Percentiles rank a stretch among this genome's conserved stretches.
phyloP scores from a whole-genome alignment of 2,113 vertebrate genomes.

The Laticauda colubrina region DNA sequence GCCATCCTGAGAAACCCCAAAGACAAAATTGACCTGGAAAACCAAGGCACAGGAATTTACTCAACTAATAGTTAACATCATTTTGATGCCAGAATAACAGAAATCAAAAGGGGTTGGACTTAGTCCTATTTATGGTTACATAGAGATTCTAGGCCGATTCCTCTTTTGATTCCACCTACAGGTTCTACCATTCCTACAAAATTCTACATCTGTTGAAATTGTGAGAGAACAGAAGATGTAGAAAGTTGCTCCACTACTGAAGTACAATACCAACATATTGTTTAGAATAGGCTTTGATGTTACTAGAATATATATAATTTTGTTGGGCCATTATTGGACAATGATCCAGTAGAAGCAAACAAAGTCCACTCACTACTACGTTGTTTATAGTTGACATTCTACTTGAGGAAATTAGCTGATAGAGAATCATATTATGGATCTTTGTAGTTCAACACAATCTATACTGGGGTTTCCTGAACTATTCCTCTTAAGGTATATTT shows the following conservation, averaged over 20 bases:
- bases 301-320: not conserved
- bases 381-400: not conserved
- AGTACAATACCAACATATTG: not conserved
- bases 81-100: not conserved
- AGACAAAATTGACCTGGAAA: too few species aligned
- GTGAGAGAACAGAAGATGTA: not conserved
- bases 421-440: not conserved
- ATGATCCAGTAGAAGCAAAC: not conserved
- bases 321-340: not conserved
- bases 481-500: not conserved
- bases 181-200: not conserved
- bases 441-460: not conserved
- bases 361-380: not conserved
- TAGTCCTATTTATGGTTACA: not conserved
- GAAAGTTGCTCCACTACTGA: not conserved
- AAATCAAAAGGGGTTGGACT: not conserved
- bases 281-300: not conserved
- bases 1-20: too few species aligned
- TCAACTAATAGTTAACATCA: not conserved
- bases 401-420: not conserved
- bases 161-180: not conserved
- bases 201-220: not conserved
- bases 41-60: not conserved
- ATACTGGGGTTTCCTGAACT: not conserved
- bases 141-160: not conserved